A percentile compares a stretch with the other conserved stretches of the same genome.
phyloP scores from a whole-genome alignment of 2,797 vertebrate genomes.

The Cossypha heuglini region DNA sequence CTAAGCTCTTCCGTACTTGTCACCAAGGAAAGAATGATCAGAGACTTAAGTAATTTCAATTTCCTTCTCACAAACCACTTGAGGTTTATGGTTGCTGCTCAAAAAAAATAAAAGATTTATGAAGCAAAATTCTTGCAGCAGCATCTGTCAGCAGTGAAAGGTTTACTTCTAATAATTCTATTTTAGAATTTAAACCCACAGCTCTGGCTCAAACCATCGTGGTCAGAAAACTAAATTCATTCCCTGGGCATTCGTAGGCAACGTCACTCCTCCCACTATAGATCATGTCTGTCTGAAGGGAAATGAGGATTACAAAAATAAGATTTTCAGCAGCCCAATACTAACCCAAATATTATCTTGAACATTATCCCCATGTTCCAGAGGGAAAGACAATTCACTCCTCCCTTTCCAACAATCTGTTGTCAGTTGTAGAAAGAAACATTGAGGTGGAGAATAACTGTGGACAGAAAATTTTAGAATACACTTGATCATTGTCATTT shows the following conservation, averaged over 20 bases:
- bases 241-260: not conserved
- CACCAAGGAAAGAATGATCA: constrained; percentile 18
- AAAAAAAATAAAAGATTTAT: not conserved
- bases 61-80: constrained; percentile 9
- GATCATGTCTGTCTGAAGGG: not conserved
- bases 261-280: not conserved
- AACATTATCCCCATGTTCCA: not conserved
- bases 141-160: not conserved
- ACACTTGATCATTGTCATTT: not conserved
- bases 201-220: not conserved
- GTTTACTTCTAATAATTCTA: not conserved
- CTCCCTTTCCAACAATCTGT: not conserved
- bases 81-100: not conserved
- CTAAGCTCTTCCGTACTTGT: not conserved
- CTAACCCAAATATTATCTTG: not conserved
- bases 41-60: not conserved
- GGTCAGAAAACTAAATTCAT: not conserved
- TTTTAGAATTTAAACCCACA: not conserved
- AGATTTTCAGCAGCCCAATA: not conserved
- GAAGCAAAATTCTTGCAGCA: not conserved
- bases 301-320: not conserved
- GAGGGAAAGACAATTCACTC: not conserved
- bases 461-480: not conserved
- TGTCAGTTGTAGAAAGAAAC: not conserved
- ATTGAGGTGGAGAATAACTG: not conserved